Evolutionary conservation across 1,140 invertebrate species (phyloP).

Genomic region (Papilio polytes): DNA sequence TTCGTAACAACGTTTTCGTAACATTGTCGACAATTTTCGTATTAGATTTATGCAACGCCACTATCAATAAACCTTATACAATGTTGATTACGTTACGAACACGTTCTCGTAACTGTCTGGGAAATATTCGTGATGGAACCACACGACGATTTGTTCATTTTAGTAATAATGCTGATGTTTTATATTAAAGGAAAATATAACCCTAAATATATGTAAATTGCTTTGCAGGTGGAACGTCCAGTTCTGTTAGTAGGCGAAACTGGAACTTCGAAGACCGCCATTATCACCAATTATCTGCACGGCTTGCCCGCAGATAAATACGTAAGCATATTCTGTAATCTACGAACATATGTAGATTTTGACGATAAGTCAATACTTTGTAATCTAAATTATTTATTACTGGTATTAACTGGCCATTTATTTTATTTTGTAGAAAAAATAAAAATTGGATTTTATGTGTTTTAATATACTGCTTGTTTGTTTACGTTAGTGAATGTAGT

Average conservation of each 20-base stretch:
- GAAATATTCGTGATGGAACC: no score
- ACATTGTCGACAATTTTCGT: no score
- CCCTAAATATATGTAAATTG: conserved; percentile 14
- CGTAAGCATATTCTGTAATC: conserved; percentile 82
- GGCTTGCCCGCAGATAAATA: conserved; percentile 88
- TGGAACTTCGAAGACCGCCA: conserved; percentile 95
- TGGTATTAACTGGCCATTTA: not conserved
- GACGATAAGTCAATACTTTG: not conserved
- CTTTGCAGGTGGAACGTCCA: conserved; percentile 87
- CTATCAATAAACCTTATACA: no score
- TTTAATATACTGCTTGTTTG: conserved; percentile 10
- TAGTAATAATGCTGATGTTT: not conserved
- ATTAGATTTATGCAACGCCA: no score
- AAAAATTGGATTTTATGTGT: not conserved
- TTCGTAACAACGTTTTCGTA: no score
- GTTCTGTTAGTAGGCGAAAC: conserved; percentile 94
- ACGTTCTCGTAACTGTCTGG: no score
- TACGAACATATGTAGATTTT: not conserved
- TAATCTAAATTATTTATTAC: conserved; percentile 26
- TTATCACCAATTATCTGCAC: conserved; percentile 91
- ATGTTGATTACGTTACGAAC: no score
- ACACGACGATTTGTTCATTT: not conserved
- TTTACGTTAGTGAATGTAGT: not conserved
- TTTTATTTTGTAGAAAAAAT: not conserved
- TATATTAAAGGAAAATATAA: not conserved